phyloP scores from a whole-genome alignment of 2,113 vertebrate genomes.

The Anguilla rostrata region DNA sequence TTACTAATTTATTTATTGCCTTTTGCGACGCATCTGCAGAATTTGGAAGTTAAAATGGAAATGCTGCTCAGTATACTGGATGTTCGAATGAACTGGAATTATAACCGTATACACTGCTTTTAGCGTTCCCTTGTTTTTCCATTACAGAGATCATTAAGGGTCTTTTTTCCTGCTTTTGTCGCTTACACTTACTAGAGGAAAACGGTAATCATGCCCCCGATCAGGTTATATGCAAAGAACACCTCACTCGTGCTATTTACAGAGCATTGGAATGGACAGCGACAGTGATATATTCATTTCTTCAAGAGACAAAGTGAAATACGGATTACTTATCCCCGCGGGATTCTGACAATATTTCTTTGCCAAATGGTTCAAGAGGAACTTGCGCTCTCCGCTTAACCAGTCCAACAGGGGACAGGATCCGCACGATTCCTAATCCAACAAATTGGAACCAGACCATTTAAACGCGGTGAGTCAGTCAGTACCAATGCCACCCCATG shows the following conservation, averaged over 20 bases:
- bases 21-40: constrained; percentile 53
- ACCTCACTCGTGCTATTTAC: constrained; percentile 40
- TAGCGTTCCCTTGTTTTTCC: background rate
- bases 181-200: background rate
- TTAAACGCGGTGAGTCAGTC: constrained; percentile 65
- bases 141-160: background rate
- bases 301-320: constrained; percentile 37
- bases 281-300: constrained; percentile 50
- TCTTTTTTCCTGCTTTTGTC: background rate
- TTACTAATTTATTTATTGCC: background rate
- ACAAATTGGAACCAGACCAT: constrained; percentile 56
- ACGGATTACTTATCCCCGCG: constrained; percentile 52
- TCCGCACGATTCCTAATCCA: constrained; percentile 49
- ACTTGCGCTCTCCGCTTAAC: constrained; percentile 56
- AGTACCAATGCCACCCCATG: background rate
- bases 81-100: constrained; percentile 50
- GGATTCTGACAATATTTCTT: constrained; percentile 46
- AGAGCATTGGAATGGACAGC: constrained; percentile 33
- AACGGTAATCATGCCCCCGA: constrained; percentile 54
- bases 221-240: constrained; percentile 60
- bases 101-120: constrained; percentile 28
- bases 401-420: constrained; percentile 31
- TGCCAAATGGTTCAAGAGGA: constrained; percentile 56
- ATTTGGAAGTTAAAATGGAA: constrained; percentile 58
- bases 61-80: constrained; percentile 40